These are phyloP conservation scores for Noctua comes DNA, from an alignment of 2,888 invertebrate species.

Conservation along the genomic window DNA sequence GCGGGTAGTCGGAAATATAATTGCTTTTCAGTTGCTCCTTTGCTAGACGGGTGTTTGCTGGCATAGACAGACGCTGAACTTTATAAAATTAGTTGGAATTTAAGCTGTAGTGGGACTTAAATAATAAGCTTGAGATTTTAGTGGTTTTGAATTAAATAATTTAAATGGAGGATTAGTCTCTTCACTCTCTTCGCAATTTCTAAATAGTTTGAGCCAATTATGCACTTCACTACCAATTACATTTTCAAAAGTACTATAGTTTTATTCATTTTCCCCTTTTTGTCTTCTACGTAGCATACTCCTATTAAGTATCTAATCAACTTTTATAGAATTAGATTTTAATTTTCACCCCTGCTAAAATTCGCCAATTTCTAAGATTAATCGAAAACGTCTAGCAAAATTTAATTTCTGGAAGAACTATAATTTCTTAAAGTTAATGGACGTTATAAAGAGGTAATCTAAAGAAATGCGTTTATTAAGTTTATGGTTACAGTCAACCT, in stretches of 20 bases:
- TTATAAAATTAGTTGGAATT: slow-evolving; percentile 36
- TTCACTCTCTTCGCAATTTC: neutral
- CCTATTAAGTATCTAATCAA: slow-evolving; percentile 18
- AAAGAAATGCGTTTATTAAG: slow-evolving; percentile 64
- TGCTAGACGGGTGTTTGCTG: slow-evolving; percentile 42
- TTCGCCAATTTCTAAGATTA: slow-evolving; percentile 73
- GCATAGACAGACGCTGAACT: slow-evolving; percentile 56
- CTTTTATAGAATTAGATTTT: slow-evolving; percentile 24
- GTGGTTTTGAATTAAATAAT: slow-evolving; percentile 6
- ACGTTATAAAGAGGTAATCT: slow-evolving; percentile 74
- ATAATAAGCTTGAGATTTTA: slow-evolving; percentile 20
- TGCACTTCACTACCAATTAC: no score
- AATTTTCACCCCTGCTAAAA: slow-evolving; percentile 62
- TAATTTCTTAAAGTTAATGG: slow-evolving; percentile 72
- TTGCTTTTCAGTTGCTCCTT: slow-evolving; percentile 71
- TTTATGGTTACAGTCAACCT: slow-evolving; percentile 64
- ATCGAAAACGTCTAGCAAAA: slow-evolving; percentile 71
- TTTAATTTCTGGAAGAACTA: slow-evolving; percentile 73
- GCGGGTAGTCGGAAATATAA: slow-evolving; percentile 68
- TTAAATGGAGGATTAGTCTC: slow-evolving; percentile 4
- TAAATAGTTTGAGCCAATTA: neutral
- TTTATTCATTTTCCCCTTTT: neutral
- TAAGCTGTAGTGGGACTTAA: slow-evolving; percentile 17
- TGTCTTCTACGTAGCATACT: neutral
- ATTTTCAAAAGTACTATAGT: neutral